Percentiles rank a stretch among this genome's conserved stretches.
Evolutionary conservation across 2,113 vertebrate species (phyloP).

Genomic region (Scytalopus superciliaris): DNA sequence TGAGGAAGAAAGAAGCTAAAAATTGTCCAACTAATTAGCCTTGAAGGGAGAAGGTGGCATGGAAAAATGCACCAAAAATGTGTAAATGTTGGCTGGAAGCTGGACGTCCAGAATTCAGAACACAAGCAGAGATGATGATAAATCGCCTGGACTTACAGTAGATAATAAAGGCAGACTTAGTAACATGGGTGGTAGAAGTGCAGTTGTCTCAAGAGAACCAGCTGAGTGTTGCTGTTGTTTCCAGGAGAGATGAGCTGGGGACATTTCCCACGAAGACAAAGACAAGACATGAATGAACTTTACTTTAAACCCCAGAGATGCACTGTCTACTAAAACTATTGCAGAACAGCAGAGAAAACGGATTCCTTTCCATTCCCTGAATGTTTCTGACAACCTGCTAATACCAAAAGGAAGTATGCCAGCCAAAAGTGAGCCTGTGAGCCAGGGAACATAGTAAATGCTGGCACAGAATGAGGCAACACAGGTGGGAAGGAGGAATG

Average conservation of each 20-base stretch:
- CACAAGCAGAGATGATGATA: background rate
- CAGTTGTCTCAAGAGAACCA: background rate
- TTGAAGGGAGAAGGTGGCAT: background rate
- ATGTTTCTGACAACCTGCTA: conserved; percentile 53
- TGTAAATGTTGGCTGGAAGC: background rate
- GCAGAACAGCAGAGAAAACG: background rate
- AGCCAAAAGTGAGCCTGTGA: conserved; percentile 5
- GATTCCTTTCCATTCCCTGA: background rate
- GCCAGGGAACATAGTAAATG: conserved; percentile 50
- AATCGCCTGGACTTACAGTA: background rate
- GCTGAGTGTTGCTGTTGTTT: background rate
- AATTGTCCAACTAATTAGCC: background rate
- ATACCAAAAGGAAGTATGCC: conserved; percentile 39
- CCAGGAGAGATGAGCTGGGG: background rate
- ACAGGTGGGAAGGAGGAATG: conserved; percentile 50
- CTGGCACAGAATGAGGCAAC: conserved; percentile 37
- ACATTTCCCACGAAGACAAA: background rate
- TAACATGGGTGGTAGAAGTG: background rate
- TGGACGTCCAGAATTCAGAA: background rate
- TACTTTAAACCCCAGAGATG: background rate
- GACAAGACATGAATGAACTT: background rate
- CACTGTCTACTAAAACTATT: background rate
- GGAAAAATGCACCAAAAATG: background rate
- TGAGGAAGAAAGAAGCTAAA: background rate
- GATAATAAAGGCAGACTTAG: background rate